Base-by-base conservation (phyloP, 2,888 invertebrate species). In the Hypomecis punctinalis region DNA sequence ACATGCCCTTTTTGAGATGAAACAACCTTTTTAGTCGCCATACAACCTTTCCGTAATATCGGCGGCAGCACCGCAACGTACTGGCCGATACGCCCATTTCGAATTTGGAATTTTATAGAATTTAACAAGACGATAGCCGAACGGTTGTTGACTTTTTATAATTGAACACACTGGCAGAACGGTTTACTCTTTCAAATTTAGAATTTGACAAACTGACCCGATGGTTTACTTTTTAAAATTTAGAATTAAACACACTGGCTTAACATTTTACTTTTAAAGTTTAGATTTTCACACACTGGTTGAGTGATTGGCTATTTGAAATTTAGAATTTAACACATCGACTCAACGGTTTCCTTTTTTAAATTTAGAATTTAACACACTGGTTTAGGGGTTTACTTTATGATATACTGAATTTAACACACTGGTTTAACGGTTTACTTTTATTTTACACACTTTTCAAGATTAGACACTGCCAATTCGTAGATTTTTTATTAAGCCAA, bases 1-100 rank as follows among this genome's bases (percentile, higher is more conserved):
- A 94, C 95, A 97, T 97, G 6, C 98, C 96, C 94, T 65, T 61
- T 57, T 94, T 76, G 11, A 62, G 67, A 57, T 78, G 74, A 71
- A 79, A 79, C 11, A 80, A 67, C 69, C 72, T 76, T 70, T 81
- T 86, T 23, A 89, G 56, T 42, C 74, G 71, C 52, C 68, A 58
- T 52, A 80, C 67, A 3, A 89, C 33, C 6, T 73, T 75, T 33
- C 77, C 2, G 63, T 80, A 83, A 61, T 74, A 82, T 51, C 75
- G 79, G 55, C 78, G 79, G 67, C 83, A 85, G 3, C 76, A 37
- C 5, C 75, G 69, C 6, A 85, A 61, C 0, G 79, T 76, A 63
- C 85, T 88, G 7, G 72, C 58, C 0, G 80, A 65, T 35, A 72
- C 71, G 0, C 90, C 90, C 90, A 90, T 90, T 59, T 63, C 61